A percentile compares a stretch with the other conserved stretches of the same genome.
Evolutionary conservation across 2,888 invertebrate genomes (phyloP).

Genomic region (Oasisia sp.): DNA sequence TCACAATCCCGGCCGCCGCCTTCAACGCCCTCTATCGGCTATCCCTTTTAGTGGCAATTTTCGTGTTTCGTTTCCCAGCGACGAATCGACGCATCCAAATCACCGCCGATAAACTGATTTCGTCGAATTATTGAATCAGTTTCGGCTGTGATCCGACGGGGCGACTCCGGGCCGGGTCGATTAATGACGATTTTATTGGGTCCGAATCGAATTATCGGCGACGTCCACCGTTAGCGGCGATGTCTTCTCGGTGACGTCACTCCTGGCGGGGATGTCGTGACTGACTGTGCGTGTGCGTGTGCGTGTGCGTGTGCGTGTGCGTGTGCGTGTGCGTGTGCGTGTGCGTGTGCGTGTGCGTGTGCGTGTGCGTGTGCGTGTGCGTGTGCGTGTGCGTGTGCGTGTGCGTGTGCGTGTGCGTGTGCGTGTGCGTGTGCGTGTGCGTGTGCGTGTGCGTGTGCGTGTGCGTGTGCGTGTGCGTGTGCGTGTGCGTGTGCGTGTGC

Average conservation of each 20-base stretch:
- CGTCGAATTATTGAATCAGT: slow-evolving; percentile 17
- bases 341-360: too few relatives aligned
- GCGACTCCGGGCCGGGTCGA: background rate
- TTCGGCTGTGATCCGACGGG: background rate
- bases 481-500: too few relatives aligned
- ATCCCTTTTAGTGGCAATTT: background rate
- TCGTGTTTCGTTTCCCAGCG: background rate
- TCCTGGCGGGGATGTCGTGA: background rate
- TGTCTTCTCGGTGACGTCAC: background rate
- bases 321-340: too few relatives aligned
- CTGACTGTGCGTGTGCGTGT: background rate
- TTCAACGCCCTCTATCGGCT: background rate
- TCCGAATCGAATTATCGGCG: background rate
- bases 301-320: too few relatives aligned
- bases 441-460: too few relatives aligned
- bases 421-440: too few relatives aligned
- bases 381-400: too few relatives aligned
- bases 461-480: too few relatives aligned
- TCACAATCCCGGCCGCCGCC: background rate
- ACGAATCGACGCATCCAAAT: background rate
- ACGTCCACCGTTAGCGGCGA: background rate
- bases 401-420: too few relatives aligned
- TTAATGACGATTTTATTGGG: slow-evolving; percentile 17
- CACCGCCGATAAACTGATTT: background rate
- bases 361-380: too few relatives aligned